Base-by-base conservation (phyloP, 2,888 invertebrate species). In the Eilema griseolum region DNA sequence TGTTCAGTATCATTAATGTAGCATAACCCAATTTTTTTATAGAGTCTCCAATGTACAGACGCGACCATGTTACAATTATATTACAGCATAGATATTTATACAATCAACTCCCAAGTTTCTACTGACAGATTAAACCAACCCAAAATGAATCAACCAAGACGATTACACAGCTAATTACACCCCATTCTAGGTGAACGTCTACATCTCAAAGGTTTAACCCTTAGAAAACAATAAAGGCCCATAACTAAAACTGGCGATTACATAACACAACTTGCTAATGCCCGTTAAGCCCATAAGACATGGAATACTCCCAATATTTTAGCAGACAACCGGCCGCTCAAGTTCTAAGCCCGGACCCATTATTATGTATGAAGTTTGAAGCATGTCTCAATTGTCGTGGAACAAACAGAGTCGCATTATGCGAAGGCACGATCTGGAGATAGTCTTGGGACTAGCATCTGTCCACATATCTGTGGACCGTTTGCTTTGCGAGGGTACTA, bases 321-420 rank as follows among this genome's bases (percentile, higher is more conserved):
- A 86, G 67, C 66, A 74, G 74, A 77, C 81, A 78, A 78, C 85
- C 82, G 66, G 66, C 78, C 75, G 68, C 72, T 76, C 75, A 72
- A 79, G 83, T 84, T 85, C 74, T 85, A 85, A 87, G 86, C 86
- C 80, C 70, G 79, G 81, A 57, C 64, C 76, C 82, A 84, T 84
- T 83, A 83, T 83, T 85, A 85, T 83, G 85, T 85, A 82, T 83
- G 82, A 77, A 83, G 81, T 86, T 83, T 83, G 85, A 84, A 74
- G 75, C 83, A 84, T 86, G 87, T 86, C 86, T 87, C 87, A 85
- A 87, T 87, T 80, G 86, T 80, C 78, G 77, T 76, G 75, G 77
- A 78, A 80, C 79, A 81, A 82, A 86, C 85, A 83, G 74, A 69
- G 68, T 72, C 62, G 68, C 72, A 85, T 85, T 85, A 85, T 85